A percentile compares a stretch with the other conserved stretches of the same genome.
Evolutionary conservation across 2,888 invertebrate species (phyloP).

Genomic region (Philereme transversata): DNA sequence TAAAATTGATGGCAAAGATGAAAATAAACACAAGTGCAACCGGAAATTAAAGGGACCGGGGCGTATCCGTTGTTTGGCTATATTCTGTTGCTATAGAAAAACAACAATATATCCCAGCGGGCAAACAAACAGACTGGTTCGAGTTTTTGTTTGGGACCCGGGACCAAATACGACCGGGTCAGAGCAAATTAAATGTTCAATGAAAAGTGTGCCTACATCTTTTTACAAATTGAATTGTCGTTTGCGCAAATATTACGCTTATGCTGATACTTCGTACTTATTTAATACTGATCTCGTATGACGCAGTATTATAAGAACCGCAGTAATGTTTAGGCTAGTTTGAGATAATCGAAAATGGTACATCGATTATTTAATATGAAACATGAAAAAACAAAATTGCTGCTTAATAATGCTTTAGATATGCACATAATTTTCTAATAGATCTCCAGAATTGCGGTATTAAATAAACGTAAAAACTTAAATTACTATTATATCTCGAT

Average conservation of each 20-base stretch:
- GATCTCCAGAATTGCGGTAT: too few relatives aligned
- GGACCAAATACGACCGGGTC: constrained; percentile 29
- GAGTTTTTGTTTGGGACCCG: constrained; percentile 35
- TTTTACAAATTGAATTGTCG: constrained; percentile 7
- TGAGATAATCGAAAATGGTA: too few relatives aligned
- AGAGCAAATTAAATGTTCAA: constrained; percentile 37
- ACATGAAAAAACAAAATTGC: too few relatives aligned
- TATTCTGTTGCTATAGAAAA: constrained; percentile 49
- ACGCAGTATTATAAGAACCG: too few relatives aligned
- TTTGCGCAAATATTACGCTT: background rate
- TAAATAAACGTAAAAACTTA: too few relatives aligned
- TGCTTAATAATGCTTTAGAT: too few relatives aligned
- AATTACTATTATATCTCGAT: too few relatives aligned
- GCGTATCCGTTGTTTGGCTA: constrained; percentile 52
- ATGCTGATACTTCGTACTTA: too few relatives aligned
- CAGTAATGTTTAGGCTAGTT: too few relatives aligned
- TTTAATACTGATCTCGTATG: too few relatives aligned
- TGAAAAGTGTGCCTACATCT: constrained; percentile 10
- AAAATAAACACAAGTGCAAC: constrained; percentile 62
- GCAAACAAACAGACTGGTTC: constrained; percentile 42
- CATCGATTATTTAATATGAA: too few relatives aligned
- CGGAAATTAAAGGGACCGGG: constrained; percentile 70
- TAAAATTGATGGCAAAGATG: constrained; percentile 56
- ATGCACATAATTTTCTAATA: too few relatives aligned
- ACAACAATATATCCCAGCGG: constrained; percentile 48